Evolutionary conservation across 1,140 invertebrate genomes (phyloP), one percentile per base, ranked within the genome.

Genomic region (Sesamia nonagrioides): DNA sequence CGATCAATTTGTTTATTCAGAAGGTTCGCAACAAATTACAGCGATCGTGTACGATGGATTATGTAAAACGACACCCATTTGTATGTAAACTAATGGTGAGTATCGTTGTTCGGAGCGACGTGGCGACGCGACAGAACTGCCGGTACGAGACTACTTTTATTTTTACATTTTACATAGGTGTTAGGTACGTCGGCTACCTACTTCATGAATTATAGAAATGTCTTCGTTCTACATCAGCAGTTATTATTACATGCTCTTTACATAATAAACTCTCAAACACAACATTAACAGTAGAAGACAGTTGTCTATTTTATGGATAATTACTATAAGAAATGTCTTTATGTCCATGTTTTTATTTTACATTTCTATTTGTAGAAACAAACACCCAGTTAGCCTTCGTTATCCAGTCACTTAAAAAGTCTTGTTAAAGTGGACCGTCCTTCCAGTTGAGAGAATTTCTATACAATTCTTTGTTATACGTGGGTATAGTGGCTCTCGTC

Each of bases 51-150:
- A 87, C 86, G 91, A 92, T 88, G 92, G 91, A 93, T 94, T 94
- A 94, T 94, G 92, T 94, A 93, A 93, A 93, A 91, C 91, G 89
- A 94, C 81, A 80, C 88, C 92, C 91, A 94, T 94, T 94, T 93
- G 87, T 94, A 94, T 94, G 92, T 91, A 88, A 94, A 94, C 91
- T 92, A 92, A 93, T 92, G 92, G 89, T 83, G 90, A 86, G 86
- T 90, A 91, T 88, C 90, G 86, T 78, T 83, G 83, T 88, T 88
- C 84, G 83, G 80, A 80, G 82, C 83, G 83, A 81, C 78, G 80
- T 35, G 73, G 78, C 84, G 79, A 83, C 69, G 58, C 80, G 79
- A 68, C 81, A 17, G 9, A 15, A 17, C 74, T 61, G 61, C n/a
- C 58, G 60, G 13, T 61, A 61, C 37, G 6, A 1, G 8, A 27